These are phyloP conservation scores for Drosophila nigricruria DNA, from an alignment of 2,888 invertebrate genomes.

Conservation along the genomic window DNA sequence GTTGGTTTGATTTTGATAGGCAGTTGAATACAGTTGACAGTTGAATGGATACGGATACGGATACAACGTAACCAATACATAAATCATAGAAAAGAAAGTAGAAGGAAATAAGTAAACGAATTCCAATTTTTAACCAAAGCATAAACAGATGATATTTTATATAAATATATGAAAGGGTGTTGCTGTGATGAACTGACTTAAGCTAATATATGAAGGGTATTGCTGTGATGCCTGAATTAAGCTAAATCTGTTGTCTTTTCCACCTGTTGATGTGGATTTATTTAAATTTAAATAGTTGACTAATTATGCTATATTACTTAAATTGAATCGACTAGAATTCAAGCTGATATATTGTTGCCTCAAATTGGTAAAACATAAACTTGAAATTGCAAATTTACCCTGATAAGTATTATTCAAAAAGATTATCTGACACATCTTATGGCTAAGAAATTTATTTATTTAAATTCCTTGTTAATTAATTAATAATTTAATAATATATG, in stretches of 20 bases:
- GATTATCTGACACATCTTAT: constrained; percentile 8
- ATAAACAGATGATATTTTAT: constrained; percentile 53
- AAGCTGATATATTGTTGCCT: not conserved
- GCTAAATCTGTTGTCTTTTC: not conserved
- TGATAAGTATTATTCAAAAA: not conserved
- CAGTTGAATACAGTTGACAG: constrained; percentile 62
- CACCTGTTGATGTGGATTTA: not conserved
- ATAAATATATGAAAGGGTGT: constrained; percentile 9
- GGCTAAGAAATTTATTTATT: not conserved
- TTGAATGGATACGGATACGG: constrained; percentile 59
- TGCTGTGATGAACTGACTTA: constrained; percentile 9
- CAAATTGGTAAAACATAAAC: too few relatives aligned
- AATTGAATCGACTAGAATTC: not conserved
- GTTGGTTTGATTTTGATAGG: constrained; percentile 43
- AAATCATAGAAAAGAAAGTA: constrained; percentile 82
- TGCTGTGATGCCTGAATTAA: constrained; percentile 8
- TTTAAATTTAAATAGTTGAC: not conserved
- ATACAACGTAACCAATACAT: constrained; percentile 75
- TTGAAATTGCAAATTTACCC: not conserved
- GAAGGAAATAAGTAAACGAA: constrained; percentile 81
- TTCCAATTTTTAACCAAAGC: constrained; percentile 70
- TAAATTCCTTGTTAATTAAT: not conserved
- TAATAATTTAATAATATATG: too few relatives aligned
- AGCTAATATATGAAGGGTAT: constrained; percentile 1
- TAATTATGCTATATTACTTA: not conserved